Conservation (phyloP, 2,113 vertebrate genomes). For the Piaya cayana region DNA sequence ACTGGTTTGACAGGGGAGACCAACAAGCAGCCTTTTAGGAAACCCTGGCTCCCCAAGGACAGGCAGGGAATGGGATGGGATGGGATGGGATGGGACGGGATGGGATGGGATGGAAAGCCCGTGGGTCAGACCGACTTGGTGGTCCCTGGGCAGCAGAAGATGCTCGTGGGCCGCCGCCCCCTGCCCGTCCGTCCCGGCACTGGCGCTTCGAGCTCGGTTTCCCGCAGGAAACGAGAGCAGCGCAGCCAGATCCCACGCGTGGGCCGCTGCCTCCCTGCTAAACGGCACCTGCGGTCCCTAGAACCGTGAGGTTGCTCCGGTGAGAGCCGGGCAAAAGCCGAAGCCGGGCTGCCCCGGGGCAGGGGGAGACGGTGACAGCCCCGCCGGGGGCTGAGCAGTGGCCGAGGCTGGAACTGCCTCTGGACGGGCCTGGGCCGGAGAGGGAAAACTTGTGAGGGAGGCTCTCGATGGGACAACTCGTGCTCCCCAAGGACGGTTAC, state of each 20-base stretch:
- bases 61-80: too few relatives aligned
- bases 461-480: background rate
- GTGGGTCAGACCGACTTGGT: background rate
- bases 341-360: background rate
- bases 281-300: fast-evolving
- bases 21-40: fast-evolving
- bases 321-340: fast-evolving
- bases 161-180: background rate
- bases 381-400: background rate
- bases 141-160: background rate
- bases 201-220: background rate
- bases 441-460: fast-evolving
- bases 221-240: background rate
- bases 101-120: too few relatives aligned
- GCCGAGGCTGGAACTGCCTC: background rate
- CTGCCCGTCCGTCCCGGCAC: background rate
- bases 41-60: background rate
- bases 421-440: background rate
- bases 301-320: fast-evolving
- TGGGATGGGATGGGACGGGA: too few relatives aligned
- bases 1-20: background rate
- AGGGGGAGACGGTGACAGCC: fast-evolving
- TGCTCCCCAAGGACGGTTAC: background rate
- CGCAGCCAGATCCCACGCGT: background rate
- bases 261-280: background rate